Base-by-base conservation (phyloP, 2,888 invertebrate species). In the Stegana nigrithorax region DNA sequence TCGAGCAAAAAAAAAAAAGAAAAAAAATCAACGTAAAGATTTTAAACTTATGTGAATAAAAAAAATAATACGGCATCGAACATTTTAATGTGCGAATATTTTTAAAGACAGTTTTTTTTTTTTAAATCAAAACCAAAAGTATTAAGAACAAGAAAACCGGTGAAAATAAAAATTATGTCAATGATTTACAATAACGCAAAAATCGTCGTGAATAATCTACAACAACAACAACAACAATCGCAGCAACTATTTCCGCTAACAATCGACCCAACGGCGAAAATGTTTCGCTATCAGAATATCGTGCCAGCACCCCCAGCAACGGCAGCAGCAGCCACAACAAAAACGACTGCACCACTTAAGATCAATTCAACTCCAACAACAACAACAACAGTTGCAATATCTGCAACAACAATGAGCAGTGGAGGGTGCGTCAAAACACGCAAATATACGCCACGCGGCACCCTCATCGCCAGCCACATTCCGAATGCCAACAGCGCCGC, bases 391-490 rank as follows among this genome's bases (percentile, higher is more conserved):
- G 61, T 66, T 29, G 44, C 59, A 21, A 44, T 26, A 27, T 32
- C 4, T 19, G 59, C n/a, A n/a, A n/a, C n/a, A n/a, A n/a, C n/a
- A n/a, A n/a, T n/a, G n/a, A n/a, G n/a, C n/a, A n/a, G 42, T 50
- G 67, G 68, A 92, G 84, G 89, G 92, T 82, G 91, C 90, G 87
- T 89, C 90, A 76, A 90, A 91, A 81, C 92, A 90, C 83, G 88
- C 89, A 72, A 88, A 90, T 76, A 90, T 90, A 83, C 75, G 39
- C 91, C 91, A 25, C 92, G 91, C 4, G n/a, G 12, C n/a, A n/a
- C n/a, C n/a, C n/a, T n/a, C n/a, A n/a, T n/a, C n/a, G n/a, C n/a
- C n/a, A n/a, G n/a, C n/a, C n/a, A n/a, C n/a, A n/a, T n/a, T n/a
- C n/a, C n/a, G n/a, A 50, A 6, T 12, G 4, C 25, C 27, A 44